Conservation (phyloP, 2,888 invertebrate genomes). For the Subacronicta megacephala region DNA sequence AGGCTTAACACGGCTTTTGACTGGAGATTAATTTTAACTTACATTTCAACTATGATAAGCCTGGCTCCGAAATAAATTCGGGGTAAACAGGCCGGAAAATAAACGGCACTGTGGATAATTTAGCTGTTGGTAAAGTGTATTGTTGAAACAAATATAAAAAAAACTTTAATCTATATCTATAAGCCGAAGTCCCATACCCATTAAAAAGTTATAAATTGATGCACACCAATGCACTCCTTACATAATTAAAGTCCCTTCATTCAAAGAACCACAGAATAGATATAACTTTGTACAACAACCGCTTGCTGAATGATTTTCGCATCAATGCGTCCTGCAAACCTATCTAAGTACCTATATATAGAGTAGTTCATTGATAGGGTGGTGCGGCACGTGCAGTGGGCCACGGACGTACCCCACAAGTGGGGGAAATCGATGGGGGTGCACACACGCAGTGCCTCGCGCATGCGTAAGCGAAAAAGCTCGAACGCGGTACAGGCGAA, state of each 20-base stretch:
- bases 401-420: constrained; percentile 84
- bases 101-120: constrained; percentile 1
- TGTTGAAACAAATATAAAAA: too few relatives aligned
- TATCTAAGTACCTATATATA: constrained; percentile 17
- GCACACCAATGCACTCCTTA: too few relatives aligned
- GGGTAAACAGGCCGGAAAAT: constrained; percentile 22
- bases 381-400: constrained; percentile 65
- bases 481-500: constrained; percentile 60
- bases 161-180: too few relatives aligned
- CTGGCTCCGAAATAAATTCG: constrained; percentile 9
- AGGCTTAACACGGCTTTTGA: neutral
- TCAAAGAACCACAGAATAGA: neutral
- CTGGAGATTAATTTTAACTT: constrained; percentile 1
- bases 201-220: too few relatives aligned
- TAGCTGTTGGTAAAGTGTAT: constrained; percentile 12
- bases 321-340: constrained; percentile 20
- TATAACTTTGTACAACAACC: neutral
- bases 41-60: constrained; percentile 1
- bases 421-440: constrained; percentile 79
- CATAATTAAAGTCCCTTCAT: too few relatives aligned
- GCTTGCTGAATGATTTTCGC: constrained; percentile 22
- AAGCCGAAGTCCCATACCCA: too few relatives aligned
- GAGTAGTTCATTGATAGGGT: constrained; percentile 62
- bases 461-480: constrained; percentile 66
- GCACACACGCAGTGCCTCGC: constrained; percentile 74